phyloP scores from a whole-genome alignment of 2,797 vertebrate genomes.

The Coendou prehensilis region DNA sequence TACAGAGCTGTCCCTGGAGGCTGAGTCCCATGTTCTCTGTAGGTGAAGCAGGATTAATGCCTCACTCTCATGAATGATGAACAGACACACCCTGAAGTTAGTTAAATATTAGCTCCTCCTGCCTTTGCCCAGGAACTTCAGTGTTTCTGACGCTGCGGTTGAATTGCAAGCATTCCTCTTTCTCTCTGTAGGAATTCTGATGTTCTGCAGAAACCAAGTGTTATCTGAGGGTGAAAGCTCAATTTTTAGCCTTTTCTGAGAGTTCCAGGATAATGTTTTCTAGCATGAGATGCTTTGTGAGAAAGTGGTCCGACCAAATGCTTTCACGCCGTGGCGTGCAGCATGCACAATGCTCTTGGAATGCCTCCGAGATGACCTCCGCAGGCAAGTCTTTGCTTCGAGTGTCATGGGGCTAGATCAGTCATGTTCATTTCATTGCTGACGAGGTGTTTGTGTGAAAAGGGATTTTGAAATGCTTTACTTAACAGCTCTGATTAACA shows the following conservation, averaged over 20 bases:
- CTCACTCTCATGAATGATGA: slow-evolving; percentile 16
- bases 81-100: slow-evolving; percentile 32
- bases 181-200: neutral
- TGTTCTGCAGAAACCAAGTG: neutral
- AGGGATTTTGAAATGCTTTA: slow-evolving; percentile 45
- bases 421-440: slow-evolving; percentile 65
- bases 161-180: neutral
- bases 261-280: neutral
- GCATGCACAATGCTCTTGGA: neutral
- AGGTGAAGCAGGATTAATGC: slow-evolving; percentile 7
- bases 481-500: slow-evolving; percentile 63
- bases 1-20: neutral
- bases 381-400: slow-evolving; percentile 21
- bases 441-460: slow-evolving; percentile 7
- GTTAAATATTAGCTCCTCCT: neutral
- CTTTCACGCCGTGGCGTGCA: neutral
- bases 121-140: neutral
- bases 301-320: neutral
- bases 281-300: neutral
- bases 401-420: slow-evolving; percentile 67
- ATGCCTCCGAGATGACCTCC: slow-evolving; percentile 64
- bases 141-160: neutral
- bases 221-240: neutral
- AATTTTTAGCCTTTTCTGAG: neutral
- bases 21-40: neutral